These are phyloP conservation scores for Florisuga fusca DNA, from an alignment of 2,797 vertebrate species.

Conservation along the genomic window DNA sequence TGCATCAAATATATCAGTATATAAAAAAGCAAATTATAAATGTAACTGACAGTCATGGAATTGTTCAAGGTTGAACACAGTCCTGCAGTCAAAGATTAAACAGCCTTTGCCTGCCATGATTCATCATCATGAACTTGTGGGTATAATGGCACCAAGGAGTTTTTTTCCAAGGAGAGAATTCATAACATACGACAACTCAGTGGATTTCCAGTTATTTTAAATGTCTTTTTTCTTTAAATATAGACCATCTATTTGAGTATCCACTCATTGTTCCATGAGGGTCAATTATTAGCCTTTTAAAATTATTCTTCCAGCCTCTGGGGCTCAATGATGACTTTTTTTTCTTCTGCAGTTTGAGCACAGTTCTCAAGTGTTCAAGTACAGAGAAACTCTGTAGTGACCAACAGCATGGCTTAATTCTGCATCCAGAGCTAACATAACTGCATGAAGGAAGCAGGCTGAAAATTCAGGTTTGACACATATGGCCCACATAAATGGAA, in stretches of 20 bases:
- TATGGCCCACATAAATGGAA: not conserved
- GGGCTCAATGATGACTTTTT: not conserved
- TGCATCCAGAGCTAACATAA: not conserved
- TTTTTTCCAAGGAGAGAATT: slow-evolving; percentile 26
- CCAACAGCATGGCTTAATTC: not conserved
- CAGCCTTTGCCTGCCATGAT: not conserved
- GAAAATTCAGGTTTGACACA: not conserved
- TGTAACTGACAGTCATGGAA: not conserved
- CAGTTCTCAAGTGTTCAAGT: not conserved
- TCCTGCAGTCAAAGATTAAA: slow-evolving; percentile 20
- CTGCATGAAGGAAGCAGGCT: not conserved
- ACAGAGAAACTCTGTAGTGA: not conserved
- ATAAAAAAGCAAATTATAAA: slow-evolving; percentile 21
- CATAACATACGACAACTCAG: not conserved
- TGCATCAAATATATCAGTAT: slow-evolving; percentile 5
- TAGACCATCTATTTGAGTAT: not conserved
- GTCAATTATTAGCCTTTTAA: slow-evolving; percentile 21
- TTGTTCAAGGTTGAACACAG: slow-evolving; percentile 28
- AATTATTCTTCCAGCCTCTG: not conserved
- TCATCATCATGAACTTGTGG: not conserved
- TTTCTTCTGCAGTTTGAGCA: not conserved
- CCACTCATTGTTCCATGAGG: slow-evolving; percentile 3
- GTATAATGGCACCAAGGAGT: not conserved
- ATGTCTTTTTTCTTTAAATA: slow-evolving; percentile 26
- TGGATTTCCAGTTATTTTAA: not conserved